Base-by-base conservation (phyloP, 2,113 vertebrate species). In the Hippoglossus stenolepis region DNA sequence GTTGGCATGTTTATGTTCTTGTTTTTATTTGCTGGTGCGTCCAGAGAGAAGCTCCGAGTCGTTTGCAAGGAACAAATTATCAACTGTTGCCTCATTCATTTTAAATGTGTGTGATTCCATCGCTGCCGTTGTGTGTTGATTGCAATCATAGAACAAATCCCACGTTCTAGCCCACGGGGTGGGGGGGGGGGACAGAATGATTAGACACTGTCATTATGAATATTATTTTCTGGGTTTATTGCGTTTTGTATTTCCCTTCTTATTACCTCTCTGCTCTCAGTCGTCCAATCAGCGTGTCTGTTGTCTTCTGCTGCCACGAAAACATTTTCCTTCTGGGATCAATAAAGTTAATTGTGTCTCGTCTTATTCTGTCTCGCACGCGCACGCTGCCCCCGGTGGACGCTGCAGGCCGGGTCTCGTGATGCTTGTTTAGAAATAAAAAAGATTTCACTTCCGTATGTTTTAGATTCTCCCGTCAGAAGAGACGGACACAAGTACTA, bases 331-430 rank as follows among this genome's bases (percentile, higher is more conserved):
- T 66, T 77, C 61, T 8, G 87, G 85, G 85, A 89, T 85, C 74
- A 73, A 81, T 89, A 83, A 81, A 76, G 56, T 58, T 70, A 81
- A 87, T 80, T 28, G 2, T 38, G 65, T 83, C 73, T 79, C 56
- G 61, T 43, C 40, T 43, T 12, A 75, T 56, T 47, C 17, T 18
- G 45, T 17, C 45, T 49, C 18, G 54, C 59, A 14, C 24, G 51
- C n/a, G 7, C 40, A 1, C 15, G 0, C 9, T 24, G 15, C 17
- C 56, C 66, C 62, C 1, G 0, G 35, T 2, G 0, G 49, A 5
- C 23, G 2, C 51, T 66, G 10, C 31, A 23, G 51, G 47, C 60
- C 73, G 26, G 53, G n/a, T 72, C 84, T 61, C 80, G 0, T 18
- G 84, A 54, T 56, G 72, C 75, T 64, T 61, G 72, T 86, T 86